These are phyloP conservation scores for Oedothorax gibbosus DNA, from an alignment of 1,140 invertebrate genomes.

Conservation along the genomic window DNA sequence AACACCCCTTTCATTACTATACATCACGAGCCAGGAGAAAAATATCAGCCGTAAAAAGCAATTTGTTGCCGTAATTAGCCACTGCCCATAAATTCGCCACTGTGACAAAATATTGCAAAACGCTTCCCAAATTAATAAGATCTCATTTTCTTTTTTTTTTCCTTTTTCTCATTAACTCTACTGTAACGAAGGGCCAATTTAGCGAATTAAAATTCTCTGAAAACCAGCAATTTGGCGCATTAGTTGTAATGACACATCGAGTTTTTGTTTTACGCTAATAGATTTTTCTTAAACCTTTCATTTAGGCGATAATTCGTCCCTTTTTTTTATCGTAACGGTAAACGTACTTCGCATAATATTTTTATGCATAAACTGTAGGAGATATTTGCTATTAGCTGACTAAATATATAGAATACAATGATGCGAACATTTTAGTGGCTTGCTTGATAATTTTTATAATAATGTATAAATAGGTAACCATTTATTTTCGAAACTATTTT, in stretches of 20 bases:
- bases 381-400: conserved; percentile 52
- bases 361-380: not conserved
- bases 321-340: not conserved
- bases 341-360: not conserved
- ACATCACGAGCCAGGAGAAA: conserved; percentile 18
- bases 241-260: conserved; percentile 49
- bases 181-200: conserved; percentile 49
- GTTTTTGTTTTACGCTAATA: conserved; percentile 29
- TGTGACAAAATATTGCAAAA: conserved; percentile 50
- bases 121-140: conserved; percentile 44
- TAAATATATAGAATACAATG: conserved; percentile 21
- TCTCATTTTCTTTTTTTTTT: not conserved
- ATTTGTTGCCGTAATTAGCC: conserved; percentile 51
- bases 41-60: conserved; percentile 44
- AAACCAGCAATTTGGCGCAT: conserved; percentile 54
- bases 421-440: conserved; percentile 22
- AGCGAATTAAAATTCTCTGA: conserved; percentile 49
- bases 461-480: too few relatives aligned
- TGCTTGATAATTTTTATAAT: conserved; percentile 17
- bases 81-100: conserved; percentile 32
- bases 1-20: conserved; percentile 3
- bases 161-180: conserved; percentile 11
- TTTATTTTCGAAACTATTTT: too few relatives aligned
- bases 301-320: conserved; percentile 11
- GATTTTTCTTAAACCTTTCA: conserved; percentile 21